phyloP scores from a whole-genome alignment of 2,113 vertebrate species.

The Polypterus senegalus region DNA sequence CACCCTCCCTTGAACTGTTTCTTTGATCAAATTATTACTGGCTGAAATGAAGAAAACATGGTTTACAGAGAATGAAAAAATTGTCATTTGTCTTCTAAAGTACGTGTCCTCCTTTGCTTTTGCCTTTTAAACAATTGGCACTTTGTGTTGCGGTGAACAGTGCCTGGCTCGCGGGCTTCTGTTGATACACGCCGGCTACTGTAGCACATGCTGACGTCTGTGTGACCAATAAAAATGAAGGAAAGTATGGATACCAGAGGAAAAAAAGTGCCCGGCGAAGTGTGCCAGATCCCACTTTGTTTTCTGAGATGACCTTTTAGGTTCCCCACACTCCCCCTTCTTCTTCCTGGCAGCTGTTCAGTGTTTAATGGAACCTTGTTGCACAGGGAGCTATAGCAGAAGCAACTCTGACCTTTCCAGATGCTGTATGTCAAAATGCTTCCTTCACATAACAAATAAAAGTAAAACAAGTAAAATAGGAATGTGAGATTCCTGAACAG shows the following conservation, averaged over 20 bases:
- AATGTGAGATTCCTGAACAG: too few species aligned
- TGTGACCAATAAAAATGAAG: constrained; percentile 30
- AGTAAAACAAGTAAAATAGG: too few species aligned
- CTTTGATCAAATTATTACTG: too few species aligned
- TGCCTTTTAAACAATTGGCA: constrained; percentile 43
- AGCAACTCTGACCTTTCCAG: constrained; percentile 26
- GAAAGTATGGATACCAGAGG: constrained; percentile 29
- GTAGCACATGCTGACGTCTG: constrained; percentile 4
- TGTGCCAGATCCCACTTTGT: constrained; percentile 44
- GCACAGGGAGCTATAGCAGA: constrained; percentile 31
- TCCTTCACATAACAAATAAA: neutral
- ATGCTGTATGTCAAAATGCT: neutral
- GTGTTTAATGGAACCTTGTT: constrained; percentile 44
- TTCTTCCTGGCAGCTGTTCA: constrained; percentile 49
- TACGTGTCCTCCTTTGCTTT: constrained; percentile 39
- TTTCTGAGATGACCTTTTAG: constrained; percentile 37
- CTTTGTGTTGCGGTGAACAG: constrained; percentile 47
- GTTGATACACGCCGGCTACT: constrained; percentile 40
- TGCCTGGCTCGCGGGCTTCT: constrained; percentile 41
- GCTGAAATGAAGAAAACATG: too few species aligned
- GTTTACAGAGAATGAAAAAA: too few species aligned
- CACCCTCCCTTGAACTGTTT: too few species aligned
- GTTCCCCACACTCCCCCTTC: constrained; percentile 13
- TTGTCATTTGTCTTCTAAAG: too few species aligned
- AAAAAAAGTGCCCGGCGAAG: constrained; percentile 36